Evolutionary conservation across 2,888 invertebrate species (phyloP), one percentile per base, ranked within the genome.

Genomic region (Polyommatus icarus): DNA sequence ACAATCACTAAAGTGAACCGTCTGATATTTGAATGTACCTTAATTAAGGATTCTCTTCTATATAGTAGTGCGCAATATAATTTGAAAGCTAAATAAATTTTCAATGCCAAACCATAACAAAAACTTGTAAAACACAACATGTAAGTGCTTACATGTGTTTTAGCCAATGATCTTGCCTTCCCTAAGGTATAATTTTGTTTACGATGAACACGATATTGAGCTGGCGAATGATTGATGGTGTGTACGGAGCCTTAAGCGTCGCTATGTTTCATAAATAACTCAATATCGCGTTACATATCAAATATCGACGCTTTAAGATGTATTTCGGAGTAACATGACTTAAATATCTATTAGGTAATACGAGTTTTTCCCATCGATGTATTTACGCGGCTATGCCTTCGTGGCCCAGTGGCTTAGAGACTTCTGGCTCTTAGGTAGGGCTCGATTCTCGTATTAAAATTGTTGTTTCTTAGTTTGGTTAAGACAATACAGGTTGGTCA

Each of bases 191-290:
- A 4, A 29, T 67, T 29, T 20, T 29, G 61, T 61, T 61, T 24
- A 61, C 67, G 29, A 67, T 15, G 15, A 46, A 73, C 73, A 46
- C 10, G 20, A 73, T 40, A 73, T 40, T 15, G 46, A 10, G 10
- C 20, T 72, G 46, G 40, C 72, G 72, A 67, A 32, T 46, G 73
- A 73, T 73, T 73, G 73, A 73, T 73, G 73, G 46, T 73, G 46
- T 73, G 8, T 46, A 73, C 24, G 72, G 72, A 72, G 72, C 72
- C 46, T 12, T 73, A 73, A 73, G 12, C 46, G 73, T 73, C 73
- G 20, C 46, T 46, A 15, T 67, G 20, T 73, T 73, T 46, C 46
- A 24, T 73, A 46, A 73, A 73, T 46, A 73, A 12, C 40, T 40
- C 72, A 46, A 73, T 46, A 73, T 73, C 46, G 24, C 46, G 20